Evolutionary conservation across 2,113 vertebrate species (phyloP), one percentile per base, ranked within the genome.

Genomic region (Xiphophorus hellerii): DNA sequence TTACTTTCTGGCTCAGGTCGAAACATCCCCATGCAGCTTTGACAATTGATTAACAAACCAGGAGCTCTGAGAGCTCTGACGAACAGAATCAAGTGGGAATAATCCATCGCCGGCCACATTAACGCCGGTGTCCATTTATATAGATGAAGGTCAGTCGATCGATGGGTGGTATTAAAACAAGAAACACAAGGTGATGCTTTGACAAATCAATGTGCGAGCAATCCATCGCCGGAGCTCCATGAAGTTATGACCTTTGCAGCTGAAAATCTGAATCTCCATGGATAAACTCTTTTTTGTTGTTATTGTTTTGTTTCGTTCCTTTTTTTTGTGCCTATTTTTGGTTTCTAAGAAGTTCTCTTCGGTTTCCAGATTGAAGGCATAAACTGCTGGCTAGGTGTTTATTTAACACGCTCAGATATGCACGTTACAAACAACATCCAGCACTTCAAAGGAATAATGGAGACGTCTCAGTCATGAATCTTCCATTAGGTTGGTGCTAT

Each of bases 101-200:
- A 93, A 94, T 93, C 90, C 87, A 93, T 94, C 91, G 86, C 84
- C 48, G 68, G 84, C 83, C 73, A 81, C 87, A 90, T 84, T 90
- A 82, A 89, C 80, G 77, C 84, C 81, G 77, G 76, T 90, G 85
- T 91, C 92, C 89, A 92, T 94, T 93, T 93, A 92, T 94, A 90
- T 89, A 93, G 85, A 93, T 80, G 90, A 95, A 94, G 93, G 94
- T 95, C 94, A 94, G 87, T 74, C 90, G 85, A 93, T 93, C 91
- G 44, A 93, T 93, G 70, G 71, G 74, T 68, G 65, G 89, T 92
- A 94, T 93, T 94, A 93, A 93, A 94, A 93, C 89, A 90, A 93
- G 88, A 91, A 90, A 89, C 89, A 84, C 90, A 92, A 93, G 89
- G 89, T 90, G 91, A 90, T 89, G 89, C 88, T 88, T 89, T 90